Percentiles rank a stretch among this genome's conserved stretches.
Conservation (phyloP, 1,140 invertebrate genomes). For the Aphidius gifuensis region DNA sequence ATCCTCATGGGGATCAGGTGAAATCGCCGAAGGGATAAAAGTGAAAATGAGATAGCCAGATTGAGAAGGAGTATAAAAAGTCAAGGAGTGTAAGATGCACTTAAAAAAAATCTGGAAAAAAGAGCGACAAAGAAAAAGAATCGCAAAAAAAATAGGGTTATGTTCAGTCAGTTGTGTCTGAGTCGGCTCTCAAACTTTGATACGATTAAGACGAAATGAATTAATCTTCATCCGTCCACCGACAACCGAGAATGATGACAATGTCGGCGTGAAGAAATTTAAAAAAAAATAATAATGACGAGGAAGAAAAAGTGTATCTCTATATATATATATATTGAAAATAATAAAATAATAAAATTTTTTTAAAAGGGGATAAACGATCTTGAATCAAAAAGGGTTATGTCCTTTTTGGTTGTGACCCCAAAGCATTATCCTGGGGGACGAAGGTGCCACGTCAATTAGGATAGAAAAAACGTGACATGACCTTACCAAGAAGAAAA, state of each 20-base stretch:
- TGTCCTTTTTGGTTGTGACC: constrained; percentile 20
- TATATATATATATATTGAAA: constrained; percentile 16
- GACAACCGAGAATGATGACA: constrained; percentile 29
- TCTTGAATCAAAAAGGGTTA: constrained; percentile 27
- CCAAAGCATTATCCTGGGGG: constrained; percentile 30
- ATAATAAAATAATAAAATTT: constrained; percentile 15
- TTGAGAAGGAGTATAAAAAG: constrained; percentile 18
- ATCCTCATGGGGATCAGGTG: constrained; percentile 30
- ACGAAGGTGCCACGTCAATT: constrained; percentile 41
- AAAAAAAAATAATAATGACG: constrained; percentile 12
- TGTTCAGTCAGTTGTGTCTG: constrained; percentile 29
- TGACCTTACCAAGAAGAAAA: constrained; percentile 21
- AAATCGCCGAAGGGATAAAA: constrained; percentile 15
- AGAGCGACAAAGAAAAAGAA: constrained; percentile 12
- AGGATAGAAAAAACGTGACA: constrained; percentile 29
- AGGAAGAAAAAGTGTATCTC: constrained; percentile 10
- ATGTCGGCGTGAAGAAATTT: constrained; percentile 25
- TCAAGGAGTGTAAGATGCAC: constrained; percentile 20
- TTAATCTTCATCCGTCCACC: constrained; percentile 53
- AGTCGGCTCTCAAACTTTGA: constrained; percentile 53
- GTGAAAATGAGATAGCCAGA: not conserved
- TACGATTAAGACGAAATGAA: constrained; percentile 57
- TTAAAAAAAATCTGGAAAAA: constrained; percentile 23
- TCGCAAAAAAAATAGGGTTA: constrained; percentile 25
- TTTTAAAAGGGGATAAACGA: constrained; percentile 39